Percentiles rank a stretch among this genome's conserved stretches.
Conservation (phyloP, 2,888 invertebrate species). For the Drosophila barbarae region DNA sequence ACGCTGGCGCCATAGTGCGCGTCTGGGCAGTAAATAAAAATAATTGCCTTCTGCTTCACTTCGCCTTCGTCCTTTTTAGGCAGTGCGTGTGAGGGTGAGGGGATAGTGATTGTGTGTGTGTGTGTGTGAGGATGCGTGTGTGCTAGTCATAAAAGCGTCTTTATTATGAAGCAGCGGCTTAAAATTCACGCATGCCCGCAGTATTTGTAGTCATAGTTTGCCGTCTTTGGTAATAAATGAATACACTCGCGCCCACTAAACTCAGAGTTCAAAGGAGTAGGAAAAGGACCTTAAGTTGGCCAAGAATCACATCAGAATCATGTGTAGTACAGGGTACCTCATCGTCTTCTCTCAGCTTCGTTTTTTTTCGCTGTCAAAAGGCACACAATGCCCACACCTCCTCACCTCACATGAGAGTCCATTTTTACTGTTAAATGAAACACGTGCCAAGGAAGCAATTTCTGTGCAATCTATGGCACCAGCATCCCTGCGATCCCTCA, state of each 20-base stretch:
- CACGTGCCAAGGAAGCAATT: slow-evolving; percentile 76
- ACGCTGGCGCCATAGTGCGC: slow-evolving; percentile 76
- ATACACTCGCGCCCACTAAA: slow-evolving; percentile 33
- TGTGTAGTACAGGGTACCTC: neutral
- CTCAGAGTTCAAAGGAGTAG: neutral
- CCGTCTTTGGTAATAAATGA: slow-evolving; percentile 50
- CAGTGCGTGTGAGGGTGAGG: slow-evolving; percentile 30
- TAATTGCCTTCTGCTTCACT: slow-evolving; percentile 77
- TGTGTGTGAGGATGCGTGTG: slow-evolving; percentile 39
- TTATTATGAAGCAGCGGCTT: slow-evolving; percentile 62
- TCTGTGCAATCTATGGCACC: slow-evolving; percentile 63
- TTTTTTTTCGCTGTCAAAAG: slow-evolving; percentile 39
- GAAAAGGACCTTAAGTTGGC: no score
- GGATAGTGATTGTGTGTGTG: slow-evolving; percentile 19
- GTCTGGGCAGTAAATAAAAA: slow-evolving; percentile 78
- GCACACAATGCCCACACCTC: slow-evolving; percentile 51
- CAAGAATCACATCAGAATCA: no score
- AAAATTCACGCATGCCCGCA: slow-evolving; percentile 59
- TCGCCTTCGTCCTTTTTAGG: slow-evolving; percentile 62
- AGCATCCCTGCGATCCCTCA: slow-evolving; percentile 32
- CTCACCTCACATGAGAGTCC: slow-evolving; percentile 28
- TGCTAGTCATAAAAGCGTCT: slow-evolving; percentile 62
- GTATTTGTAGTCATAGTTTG: slow-evolving; percentile 26
- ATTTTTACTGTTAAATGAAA: slow-evolving; percentile 72
- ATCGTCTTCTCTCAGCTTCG: no score